A percentile compares a stretch with the other conserved stretches of the same genome.
Conservation (phyloP, 2,797 vertebrate genomes). For the Chanos chanos region DNA sequence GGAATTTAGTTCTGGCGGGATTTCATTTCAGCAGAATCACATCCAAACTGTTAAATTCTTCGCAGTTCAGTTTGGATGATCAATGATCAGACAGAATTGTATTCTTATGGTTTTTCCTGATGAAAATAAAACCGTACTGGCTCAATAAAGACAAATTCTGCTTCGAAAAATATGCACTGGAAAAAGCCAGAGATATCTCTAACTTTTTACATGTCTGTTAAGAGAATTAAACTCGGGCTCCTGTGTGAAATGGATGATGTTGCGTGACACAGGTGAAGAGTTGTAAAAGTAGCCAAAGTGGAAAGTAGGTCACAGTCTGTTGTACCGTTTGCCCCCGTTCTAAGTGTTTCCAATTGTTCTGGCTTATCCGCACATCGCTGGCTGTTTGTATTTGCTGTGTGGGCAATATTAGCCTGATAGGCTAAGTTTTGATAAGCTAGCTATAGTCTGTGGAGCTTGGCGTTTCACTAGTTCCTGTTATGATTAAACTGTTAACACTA, state of each 20-base stretch:
- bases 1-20: too few species aligned
- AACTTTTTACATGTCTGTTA: slow-evolving; percentile 30
- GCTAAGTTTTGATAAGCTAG: slow-evolving; percentile 42
- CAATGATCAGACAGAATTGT: neutral
- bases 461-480: slow-evolving; percentile 47
- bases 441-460: slow-evolving; percentile 23
- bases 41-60: neutral
- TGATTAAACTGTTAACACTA: slow-evolving; percentile 26
- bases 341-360: slow-evolving; percentile 57
- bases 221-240: slow-evolving; percentile 35
- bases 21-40: neutral
- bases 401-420: slow-evolving; percentile 48
- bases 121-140: too few species aligned
- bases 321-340: slow-evolving; percentile 56
- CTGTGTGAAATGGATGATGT: slow-evolving; percentile 49
- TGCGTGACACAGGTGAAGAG: slow-evolving; percentile 60
- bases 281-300: slow-evolving; percentile 47
- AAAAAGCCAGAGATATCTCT: neutral
- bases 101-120: neutral
- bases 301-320: slow-evolving; percentile 66
- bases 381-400: slow-evolving; percentile 43
- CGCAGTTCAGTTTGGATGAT: neutral
- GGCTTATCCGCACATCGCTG: slow-evolving; percentile 39
- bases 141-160: too few species aligned
- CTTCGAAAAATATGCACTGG: too few species aligned